A percentile compares a stretch with the other conserved stretches of the same genome.
phyloP scores from a whole-genome alignment of 2,797 vertebrate genomes.

The Rhynchotus rufescens region DNA sequence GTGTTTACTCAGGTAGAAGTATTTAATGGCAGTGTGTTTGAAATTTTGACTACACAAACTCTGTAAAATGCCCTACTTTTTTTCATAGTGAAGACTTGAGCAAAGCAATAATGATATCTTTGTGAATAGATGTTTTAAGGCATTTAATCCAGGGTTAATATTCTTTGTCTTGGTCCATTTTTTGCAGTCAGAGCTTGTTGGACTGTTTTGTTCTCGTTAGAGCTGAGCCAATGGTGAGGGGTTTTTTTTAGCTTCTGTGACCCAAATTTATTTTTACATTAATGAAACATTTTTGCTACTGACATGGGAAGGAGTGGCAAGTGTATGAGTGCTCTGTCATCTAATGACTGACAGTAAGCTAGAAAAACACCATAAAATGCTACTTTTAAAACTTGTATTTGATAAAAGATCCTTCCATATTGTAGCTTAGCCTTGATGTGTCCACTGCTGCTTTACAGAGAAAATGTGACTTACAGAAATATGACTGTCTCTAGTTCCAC shows the following conservation, averaged over 20 bases:
- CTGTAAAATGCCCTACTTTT: not conserved
- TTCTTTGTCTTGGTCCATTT: not conserved
- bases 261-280: not conserved
- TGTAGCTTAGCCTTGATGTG: not conserved
- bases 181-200: not conserved
- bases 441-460: not conserved
- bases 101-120: not conserved
- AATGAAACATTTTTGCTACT: conserved; percentile 12
- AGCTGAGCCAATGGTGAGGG: not conserved
- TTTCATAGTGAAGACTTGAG: not conserved
- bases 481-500: not conserved
- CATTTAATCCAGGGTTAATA: not conserved
- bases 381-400: not conserved
- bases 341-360: not conserved
- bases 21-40: not conserved
- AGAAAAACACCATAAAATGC: not conserved
- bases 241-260: not conserved
- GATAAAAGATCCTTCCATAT: not conserved
- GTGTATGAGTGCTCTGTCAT: not conserved
- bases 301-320: not conserved
- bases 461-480: not conserved
- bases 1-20: not conserved
- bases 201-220: not conserved
- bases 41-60: accelerated
- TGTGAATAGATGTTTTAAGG: not conserved